Evolutionary conservation across 2,888 invertebrate genomes (phyloP), one percentile per base, ranked within the genome.

Genomic region (Leptarthrus brevirostris): DNA sequence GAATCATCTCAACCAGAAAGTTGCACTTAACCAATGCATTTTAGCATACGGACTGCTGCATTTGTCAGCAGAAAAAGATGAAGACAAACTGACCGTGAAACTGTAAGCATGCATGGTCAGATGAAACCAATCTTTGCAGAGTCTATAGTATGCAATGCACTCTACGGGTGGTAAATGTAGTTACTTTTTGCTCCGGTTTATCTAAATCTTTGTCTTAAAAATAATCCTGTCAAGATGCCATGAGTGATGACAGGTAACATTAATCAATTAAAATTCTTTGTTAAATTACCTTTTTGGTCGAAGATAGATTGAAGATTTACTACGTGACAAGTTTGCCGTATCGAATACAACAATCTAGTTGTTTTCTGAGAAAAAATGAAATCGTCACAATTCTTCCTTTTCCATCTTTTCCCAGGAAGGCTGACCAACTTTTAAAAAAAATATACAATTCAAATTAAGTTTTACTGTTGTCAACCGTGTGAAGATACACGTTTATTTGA

Each of bases 1-100:
- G 47, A 70, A 70, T 34, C 24, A 49, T 71, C 58, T 74, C 58
- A 74, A 58, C 24, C 74, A 61, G 36, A 74, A 74, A 71, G 64
- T 73, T 74, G 47, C 69, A 74, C 24, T 36, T 24, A 22, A 72
- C 10, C 22, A 34, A 24, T 44, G 52, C 52, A 16, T 34, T 52
- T 52, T 49, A 34, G 52, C 49, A 69, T 52, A 69, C 30, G 54
- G 12, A 20, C 14, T 1, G 8, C 6, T 12, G 12, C n/a, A 30
- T 3, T 30, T 24, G 40, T 58, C 58, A 56, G 58, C 72, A 72
- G 14, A 66, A 58, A 40, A 71, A 52, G 12, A 18, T 47, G 10
- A 72, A 49, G 49, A 26, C 14, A 44, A 72, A 72, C 72, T 72
- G 72, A 72, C 72, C 72, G 20, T 72, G 72, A 72, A 61, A 30